Evolutionary conservation across 2,888 invertebrate genomes (phyloP), one percentile per base, ranked within the genome.

Genomic region (Acrocyrtus sp.): DNA sequence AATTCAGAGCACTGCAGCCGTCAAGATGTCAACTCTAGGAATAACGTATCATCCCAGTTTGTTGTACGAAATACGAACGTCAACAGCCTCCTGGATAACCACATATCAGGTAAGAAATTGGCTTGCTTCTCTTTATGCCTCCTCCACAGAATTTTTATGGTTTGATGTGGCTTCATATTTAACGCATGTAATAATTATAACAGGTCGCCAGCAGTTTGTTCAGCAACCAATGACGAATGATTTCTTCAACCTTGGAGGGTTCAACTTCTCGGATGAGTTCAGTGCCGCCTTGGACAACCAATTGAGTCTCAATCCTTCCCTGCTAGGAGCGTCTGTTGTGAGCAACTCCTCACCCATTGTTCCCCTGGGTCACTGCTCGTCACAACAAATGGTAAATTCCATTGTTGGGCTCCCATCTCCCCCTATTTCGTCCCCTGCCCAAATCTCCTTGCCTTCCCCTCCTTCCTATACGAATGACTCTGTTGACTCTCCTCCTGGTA

Each of bases 1-100:
- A 89, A 93, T 83, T 90, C 91, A 58, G 94, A 93, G 82, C 92
- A 92, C 85, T 82, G 83, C 56, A 58, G 51, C 51, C 57, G 79
- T 17, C 77, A 79, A 47, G 78, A 79, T 63, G 57, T 61, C 41
- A 73, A 62, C 62, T 58, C 57, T 48, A 67, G 75, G 47, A 77
- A 69, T 29, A 66, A 62, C 43, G 70, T 72, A 22, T 68, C 62
- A 22, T 84, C 88, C 39, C 79, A 75, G 45, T 74, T 75, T 58
- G 72, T 56, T 41, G 68, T 29, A 29, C 62, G 74, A 45, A 77
- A 77, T 45, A 63, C 61, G 26, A 79, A 77, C 66, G 78, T 75
- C 41, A 76, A 72, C 56, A 76, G 70, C 62, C 63, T 75, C 34
- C 51, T 81, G 69, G 80, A 80, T 34, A 77, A 72, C 50, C 78